These are phyloP conservation scores for Megaptera novaeangliae DNA, from an alignment of 2,113 vertebrate genomes.

Conservation along the genomic window DNA sequence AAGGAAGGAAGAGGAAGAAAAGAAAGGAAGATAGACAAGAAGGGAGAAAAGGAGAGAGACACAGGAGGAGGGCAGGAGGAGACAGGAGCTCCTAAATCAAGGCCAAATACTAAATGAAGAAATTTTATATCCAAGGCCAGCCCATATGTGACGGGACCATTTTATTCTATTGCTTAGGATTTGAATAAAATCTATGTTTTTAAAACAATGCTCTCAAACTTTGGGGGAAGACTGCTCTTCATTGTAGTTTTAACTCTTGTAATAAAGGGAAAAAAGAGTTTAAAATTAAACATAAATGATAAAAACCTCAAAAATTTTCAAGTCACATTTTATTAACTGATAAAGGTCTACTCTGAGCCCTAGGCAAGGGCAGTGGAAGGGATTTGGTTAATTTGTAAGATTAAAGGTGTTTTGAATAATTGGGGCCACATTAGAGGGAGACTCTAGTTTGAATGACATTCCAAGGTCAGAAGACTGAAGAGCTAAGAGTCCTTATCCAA, in stretches of 20 bases:
- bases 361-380: slow-evolving; percentile 80
- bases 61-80: neutral
- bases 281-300: slow-evolving; percentile 77
- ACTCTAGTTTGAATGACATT: slow-evolving; percentile 69
- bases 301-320: slow-evolving; percentile 76
- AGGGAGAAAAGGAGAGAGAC: neutral
- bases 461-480: slow-evolving; percentile 73
- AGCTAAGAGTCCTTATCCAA: slow-evolving; percentile 64
- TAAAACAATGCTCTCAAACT: slow-evolving; percentile 50
- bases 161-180: slow-evolving; percentile 18
- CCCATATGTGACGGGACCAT: slow-evolving; percentile 4
- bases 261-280: slow-evolving; percentile 52
- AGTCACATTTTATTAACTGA: slow-evolving; percentile 85
- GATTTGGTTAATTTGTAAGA: slow-evolving; percentile 83
- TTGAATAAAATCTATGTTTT: slow-evolving; percentile 62
- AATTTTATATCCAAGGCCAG: slow-evolving; percentile 24
- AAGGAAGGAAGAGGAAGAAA: neutral
- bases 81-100: neutral
- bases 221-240: slow-evolving; percentile 30
- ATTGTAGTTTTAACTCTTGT: slow-evolving; percentile 59
- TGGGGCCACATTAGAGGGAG: slow-evolving; percentile 71
- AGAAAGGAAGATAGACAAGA: rapidly evolving
- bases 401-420: slow-evolving; percentile 80
- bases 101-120: slow-evolving; percentile 25
- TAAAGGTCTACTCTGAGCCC: slow-evolving; percentile 80